Conservation (phyloP, 35 echinoderm and acorn worm species). For the Diadema setosum region DNA sequence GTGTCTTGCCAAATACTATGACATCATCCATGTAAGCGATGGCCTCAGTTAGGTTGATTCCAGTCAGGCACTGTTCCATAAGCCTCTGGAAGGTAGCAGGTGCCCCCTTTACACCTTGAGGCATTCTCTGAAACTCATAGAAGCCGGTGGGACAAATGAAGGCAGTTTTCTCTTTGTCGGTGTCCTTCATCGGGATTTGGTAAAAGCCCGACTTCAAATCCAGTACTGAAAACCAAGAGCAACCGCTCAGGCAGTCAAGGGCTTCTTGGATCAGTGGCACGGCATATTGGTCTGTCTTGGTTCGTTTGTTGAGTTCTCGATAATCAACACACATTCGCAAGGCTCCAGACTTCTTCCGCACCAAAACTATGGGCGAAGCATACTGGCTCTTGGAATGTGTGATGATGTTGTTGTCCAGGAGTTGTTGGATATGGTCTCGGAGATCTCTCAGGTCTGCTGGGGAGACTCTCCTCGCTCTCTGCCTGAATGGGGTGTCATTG, state of each 20-base stretch:
- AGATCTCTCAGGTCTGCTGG: not conserved
- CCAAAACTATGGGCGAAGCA: conserved; percentile 38
- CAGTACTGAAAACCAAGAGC: conserved; percentile 43
- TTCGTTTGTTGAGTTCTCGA: not conserved
- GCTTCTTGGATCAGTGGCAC: conserved; percentile 50
- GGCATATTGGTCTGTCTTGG: conserved; percentile 20
- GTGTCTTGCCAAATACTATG: not conserved
- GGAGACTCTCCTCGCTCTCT: too few relatives aligned
- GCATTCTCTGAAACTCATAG: conserved; percentile 38
- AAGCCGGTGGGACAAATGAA: too few relatives aligned
- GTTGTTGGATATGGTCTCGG: not conserved
- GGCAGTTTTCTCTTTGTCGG: conserved; percentile 55
- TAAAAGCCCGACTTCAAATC: conserved; percentile 45
- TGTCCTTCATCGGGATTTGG: conserved; percentile 38
- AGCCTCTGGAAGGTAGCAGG: conserved; percentile 51
- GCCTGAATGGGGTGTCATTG: too few relatives aligned
- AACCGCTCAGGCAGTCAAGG: conserved; percentile 1
- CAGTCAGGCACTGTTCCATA: conserved; percentile 32
- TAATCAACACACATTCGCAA: conserved; percentile 38
- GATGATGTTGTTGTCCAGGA: conserved; percentile 24
- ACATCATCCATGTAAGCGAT: conserved; percentile 53
- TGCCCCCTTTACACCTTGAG: conserved; percentile 42
- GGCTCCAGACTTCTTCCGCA: conserved; percentile 33
- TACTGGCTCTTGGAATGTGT: not conserved
- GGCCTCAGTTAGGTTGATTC: conserved; percentile 15